phyloP scores from a whole-genome alignment of 2,797 vertebrate genomes.

The Phataginus tetradactyla region DNA sequence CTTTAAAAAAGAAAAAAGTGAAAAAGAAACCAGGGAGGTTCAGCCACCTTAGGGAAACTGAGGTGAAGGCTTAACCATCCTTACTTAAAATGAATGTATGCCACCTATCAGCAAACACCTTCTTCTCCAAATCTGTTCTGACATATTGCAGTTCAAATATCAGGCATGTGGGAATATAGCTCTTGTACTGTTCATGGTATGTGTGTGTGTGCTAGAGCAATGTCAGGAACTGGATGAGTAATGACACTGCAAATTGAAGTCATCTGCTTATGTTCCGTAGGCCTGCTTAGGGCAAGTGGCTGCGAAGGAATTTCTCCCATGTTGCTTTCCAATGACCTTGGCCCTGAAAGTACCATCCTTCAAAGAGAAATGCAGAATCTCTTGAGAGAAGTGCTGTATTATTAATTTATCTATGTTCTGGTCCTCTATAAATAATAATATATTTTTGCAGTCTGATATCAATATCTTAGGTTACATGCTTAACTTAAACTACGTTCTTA shows the following conservation, averaged over 20 bases:
- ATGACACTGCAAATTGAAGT: constrained; percentile 77
- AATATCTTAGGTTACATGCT: constrained; percentile 30
- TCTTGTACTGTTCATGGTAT: constrained; percentile 37
- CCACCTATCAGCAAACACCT: constrained; percentile 68
- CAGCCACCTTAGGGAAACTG: constrained; percentile 36
- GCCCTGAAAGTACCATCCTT: constrained; percentile 54
- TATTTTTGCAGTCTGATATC: constrained; percentile 46
- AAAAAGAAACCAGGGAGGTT: background rate
- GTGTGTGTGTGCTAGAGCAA: constrained; percentile 38
- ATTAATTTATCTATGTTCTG: constrained; percentile 58
- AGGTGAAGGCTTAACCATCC: constrained; percentile 53
- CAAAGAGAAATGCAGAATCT: constrained; percentile 64
- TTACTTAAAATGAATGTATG: constrained; percentile 57
- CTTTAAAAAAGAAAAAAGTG: background rate
- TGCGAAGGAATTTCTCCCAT: constrained; percentile 75
- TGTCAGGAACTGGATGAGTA: constrained; percentile 68
- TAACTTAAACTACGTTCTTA: background rate
- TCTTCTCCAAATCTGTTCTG: constrained; percentile 68
- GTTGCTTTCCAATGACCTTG: constrained; percentile 67
- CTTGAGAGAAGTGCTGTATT: constrained; percentile 47
- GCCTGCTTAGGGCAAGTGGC: constrained; percentile 17
- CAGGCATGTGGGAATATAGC: constrained; percentile 63
- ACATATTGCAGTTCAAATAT: constrained; percentile 64
- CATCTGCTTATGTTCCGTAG: constrained; percentile 76
- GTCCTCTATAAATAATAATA: constrained; percentile 57